phyloP scores from a whole-genome alignment of 2,113 vertebrate species.

The Leucopsar rothschildi region DNA sequence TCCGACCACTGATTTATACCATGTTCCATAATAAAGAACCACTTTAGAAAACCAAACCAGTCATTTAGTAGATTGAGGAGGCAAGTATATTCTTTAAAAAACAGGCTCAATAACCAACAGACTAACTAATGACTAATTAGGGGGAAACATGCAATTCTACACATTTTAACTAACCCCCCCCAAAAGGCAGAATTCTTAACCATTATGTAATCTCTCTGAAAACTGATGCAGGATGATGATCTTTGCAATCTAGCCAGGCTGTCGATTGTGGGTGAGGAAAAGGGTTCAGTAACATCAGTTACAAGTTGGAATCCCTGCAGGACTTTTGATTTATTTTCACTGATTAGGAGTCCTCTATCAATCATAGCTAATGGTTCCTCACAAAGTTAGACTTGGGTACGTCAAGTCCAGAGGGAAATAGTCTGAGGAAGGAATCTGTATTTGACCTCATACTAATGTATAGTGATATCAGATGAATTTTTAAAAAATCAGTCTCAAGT shows the following conservation, averaged over 20 bases:
- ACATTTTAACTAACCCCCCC: neutral
- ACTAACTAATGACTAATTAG: neutral
- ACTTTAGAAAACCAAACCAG: neutral
- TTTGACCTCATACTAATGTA: neutral
- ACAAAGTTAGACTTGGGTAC: neutral
- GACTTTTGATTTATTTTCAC: neutral
- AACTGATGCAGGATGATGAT: neutral
- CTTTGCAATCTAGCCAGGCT: neutral
- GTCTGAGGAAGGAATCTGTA: neutral
- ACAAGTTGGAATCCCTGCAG: neutral
- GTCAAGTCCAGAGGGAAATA: neutral
- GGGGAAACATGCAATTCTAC: neutral
- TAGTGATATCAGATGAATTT: neutral
- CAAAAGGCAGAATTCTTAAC: neutral
- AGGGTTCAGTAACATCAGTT: neutral
- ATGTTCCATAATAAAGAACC: neutral
- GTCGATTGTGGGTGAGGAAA: neutral
- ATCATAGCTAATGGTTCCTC: neutral
- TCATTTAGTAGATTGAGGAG: neutral
- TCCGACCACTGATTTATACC: neutral
- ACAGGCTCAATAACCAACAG: neutral
- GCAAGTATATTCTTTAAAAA: neutral
- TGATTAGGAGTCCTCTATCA: neutral
- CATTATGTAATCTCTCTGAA: neutral
- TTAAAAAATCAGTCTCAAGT: neutral